phyloP scores from a whole-genome alignment of 2,797 vertebrate species.

The Peromyscus attwateri region DNA sequence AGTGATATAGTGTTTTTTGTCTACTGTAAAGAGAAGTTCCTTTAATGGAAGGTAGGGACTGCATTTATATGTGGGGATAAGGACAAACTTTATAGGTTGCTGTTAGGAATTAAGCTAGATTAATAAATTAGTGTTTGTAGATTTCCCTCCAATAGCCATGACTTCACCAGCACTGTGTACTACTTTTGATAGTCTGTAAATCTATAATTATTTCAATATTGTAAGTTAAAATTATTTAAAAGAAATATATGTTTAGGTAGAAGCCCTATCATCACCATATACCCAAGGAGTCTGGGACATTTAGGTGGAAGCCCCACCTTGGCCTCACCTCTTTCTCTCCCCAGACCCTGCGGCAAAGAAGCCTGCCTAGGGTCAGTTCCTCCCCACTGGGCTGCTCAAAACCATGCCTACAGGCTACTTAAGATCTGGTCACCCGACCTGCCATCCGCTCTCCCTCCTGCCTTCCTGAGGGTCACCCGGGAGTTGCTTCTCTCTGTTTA shows the following conservation, averaged over 20 bases:
- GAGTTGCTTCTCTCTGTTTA: too few species aligned
- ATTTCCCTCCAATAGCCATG: not conserved
- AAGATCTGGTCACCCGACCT: too few species aligned
- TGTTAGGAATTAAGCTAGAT: not conserved
- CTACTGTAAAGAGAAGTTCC: not conserved
- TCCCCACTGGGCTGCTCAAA: too few species aligned
- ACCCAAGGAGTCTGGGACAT: too few species aligned
- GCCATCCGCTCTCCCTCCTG: too few species aligned
- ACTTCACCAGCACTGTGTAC: not conserved
- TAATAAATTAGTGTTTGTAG: not conserved
- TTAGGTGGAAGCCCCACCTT: too few species aligned
- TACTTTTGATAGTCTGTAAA: not conserved
- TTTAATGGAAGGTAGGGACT: not conserved
- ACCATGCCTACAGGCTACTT: too few species aligned
- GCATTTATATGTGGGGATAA: not conserved
- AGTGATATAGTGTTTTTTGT: not conserved
- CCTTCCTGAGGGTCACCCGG: too few species aligned
- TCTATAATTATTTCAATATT: slow-evolving; percentile 8
- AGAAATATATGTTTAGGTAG: not conserved
- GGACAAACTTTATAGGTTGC: not conserved
- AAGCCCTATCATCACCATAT: too few species aligned
- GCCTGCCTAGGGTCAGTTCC: too few species aligned
- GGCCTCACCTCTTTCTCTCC: too few species aligned
- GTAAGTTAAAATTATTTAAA: slow-evolving; percentile 16
- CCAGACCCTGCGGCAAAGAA: too few species aligned